Conservation (phyloP, 2,113 vertebrate genomes). For the Micronycteris hirsuta region DNA sequence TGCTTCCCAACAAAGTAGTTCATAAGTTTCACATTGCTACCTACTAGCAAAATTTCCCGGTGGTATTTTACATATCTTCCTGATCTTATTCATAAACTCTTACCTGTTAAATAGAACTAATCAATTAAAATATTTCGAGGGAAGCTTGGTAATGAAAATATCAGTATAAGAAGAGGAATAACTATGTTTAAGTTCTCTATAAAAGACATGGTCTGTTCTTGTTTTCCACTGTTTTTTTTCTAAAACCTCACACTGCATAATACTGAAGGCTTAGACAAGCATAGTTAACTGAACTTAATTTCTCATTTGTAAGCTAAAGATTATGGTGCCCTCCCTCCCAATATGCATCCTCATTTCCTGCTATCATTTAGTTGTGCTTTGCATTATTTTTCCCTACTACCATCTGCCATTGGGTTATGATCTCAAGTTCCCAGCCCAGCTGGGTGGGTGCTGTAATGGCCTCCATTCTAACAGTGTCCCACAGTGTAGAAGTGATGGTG, state of each 20-base stretch:
- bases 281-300: slow-evolving; percentile 20
- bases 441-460: slow-evolving; percentile 37
- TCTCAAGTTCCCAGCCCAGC: slow-evolving; percentile 31
- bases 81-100: background rate
- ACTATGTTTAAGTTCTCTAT: background rate
- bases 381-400: slow-evolving; percentile 9
- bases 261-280: background rate
- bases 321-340: background rate
- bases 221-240: background rate
- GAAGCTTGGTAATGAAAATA: slow-evolving; percentile 13
- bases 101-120: background rate
- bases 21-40: background rate
- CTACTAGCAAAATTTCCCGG: background rate
- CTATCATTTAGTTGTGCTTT: slow-evolving; percentile 21
- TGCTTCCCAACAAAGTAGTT: background rate
- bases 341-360: background rate
- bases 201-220: background rate
- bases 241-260: background rate
- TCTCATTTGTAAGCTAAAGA: slow-evolving; percentile 33
- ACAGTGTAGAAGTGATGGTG: background rate
- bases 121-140: background rate
- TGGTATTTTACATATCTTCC: background rate
- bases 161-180: background rate
- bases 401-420: slow-evolving; percentile 26
- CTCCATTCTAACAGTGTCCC: background rate